phyloP scores from a whole-genome alignment of 2,888 invertebrate species.

The Lottia gigantea region DNA sequence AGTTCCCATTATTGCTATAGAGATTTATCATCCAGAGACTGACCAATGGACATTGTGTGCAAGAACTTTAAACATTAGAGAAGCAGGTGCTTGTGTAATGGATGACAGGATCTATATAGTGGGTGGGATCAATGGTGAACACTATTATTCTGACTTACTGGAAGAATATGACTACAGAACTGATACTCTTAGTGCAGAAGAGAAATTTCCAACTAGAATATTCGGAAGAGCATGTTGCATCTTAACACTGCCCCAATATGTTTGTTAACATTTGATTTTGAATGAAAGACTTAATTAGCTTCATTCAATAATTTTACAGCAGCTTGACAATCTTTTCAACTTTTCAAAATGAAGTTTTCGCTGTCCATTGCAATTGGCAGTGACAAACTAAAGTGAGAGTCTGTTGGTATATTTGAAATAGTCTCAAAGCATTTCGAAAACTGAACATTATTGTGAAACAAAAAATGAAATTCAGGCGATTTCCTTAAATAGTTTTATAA shows the following conservation, averaged over 20 bases:
- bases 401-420: no score
- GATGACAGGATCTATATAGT: slow-evolving; percentile 61
- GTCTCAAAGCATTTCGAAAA: no score
- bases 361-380: no score
- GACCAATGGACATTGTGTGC: slow-evolving; percentile 62
- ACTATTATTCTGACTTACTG: slow-evolving; percentile 61
- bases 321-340: no score
- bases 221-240: slow-evolving; percentile 64
- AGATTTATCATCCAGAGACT: slow-evolving; percentile 49
- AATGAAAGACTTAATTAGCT: no score
- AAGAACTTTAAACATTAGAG: slow-evolving; percentile 59
- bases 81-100: slow-evolving; percentile 60
- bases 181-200: slow-evolving; percentile 54
- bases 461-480: no score
- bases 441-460: no score
- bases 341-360: no score
- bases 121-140: slow-evolving; percentile 66
- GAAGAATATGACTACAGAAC: slow-evolving; percentile 55
- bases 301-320: no score
- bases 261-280: slow-evolving; percentile 20
- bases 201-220: slow-evolving; percentile 60
- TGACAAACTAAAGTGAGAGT: no score
- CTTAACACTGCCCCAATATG: slow-evolving; percentile 59
- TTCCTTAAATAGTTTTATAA: no score
- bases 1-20: slow-evolving; percentile 61